Evolutionary conservation across 2,888 invertebrate genomes (phyloP).

Genomic region (Pherbina coryleti): DNA sequence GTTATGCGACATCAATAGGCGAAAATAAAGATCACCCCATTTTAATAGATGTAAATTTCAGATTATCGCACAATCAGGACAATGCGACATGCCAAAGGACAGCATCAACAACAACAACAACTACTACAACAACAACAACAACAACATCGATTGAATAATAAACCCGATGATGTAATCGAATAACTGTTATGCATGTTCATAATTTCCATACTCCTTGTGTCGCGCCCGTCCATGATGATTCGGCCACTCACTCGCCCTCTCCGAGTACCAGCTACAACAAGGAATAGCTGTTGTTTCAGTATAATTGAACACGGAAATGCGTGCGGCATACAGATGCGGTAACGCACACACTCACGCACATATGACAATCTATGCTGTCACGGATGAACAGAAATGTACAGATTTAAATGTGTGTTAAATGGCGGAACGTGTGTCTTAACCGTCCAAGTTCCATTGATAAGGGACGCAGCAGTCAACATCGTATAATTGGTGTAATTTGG

Average conservation of each 20-base stretch:
- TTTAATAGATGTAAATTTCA: constrained; percentile 7
- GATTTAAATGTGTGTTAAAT: constrained; percentile 26
- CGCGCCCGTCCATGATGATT: too few relatives aligned
- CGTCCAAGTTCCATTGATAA: not conserved
- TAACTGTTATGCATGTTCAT: constrained; percentile 15
- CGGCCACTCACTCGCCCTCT: not conserved
- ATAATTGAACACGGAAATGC: constrained; percentile 22
- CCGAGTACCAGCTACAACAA: not conserved
- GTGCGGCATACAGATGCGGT: not conserved
- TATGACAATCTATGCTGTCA: too few relatives aligned
- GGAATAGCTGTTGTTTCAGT: not conserved
- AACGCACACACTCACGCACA: too few relatives aligned
- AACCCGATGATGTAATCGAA: constrained; percentile 36
- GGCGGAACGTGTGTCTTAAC: constrained; percentile 7
- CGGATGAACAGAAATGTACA: not conserved
- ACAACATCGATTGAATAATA: not conserved
- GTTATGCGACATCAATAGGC: not conserved
- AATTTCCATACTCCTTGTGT: not conserved
- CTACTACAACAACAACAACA: not conserved
- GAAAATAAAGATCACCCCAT: constrained; percentile 2
- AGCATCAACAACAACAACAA: not conserved
- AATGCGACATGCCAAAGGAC: not conserved
- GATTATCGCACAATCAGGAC: constrained; percentile 30
- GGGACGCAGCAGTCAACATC: not conserved
- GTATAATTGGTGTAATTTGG: constrained; percentile 13